Percentiles rank a stretch among this genome's conserved stretches.
Conservation (phyloP, 2,888 invertebrate genomes). For the Carpatolechia fugitivella region DNA sequence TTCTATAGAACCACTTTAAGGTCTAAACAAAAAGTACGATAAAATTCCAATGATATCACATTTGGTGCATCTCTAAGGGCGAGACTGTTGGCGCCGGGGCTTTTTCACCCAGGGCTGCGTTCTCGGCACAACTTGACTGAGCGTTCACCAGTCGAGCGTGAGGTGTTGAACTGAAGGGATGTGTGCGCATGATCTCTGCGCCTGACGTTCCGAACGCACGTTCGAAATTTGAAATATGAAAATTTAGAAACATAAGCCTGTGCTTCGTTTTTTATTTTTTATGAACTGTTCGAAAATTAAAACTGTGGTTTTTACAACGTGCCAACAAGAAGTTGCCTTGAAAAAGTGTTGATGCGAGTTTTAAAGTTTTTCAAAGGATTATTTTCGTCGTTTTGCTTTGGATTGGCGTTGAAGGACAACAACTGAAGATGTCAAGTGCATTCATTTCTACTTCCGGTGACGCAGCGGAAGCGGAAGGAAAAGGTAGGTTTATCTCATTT, state of each 20-base stretch:
- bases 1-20: constrained; percentile 7
- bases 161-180: constrained; percentile 41
- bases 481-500: constrained; percentile 50
- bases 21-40: constrained; percentile 38
- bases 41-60: constrained; percentile 44
- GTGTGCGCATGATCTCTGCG: constrained; percentile 30
- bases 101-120: constrained; percentile 65
- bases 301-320: constrained; percentile 57
- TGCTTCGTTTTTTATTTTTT: constrained; percentile 2
- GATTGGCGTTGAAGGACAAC: constrained; percentile 31
- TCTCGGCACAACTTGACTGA: constrained; percentile 49
- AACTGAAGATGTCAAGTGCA: constrained; percentile 59
- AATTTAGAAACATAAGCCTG: constrained; percentile 15
- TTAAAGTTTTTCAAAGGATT: constrained; percentile 38
- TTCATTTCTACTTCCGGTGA: constrained; percentile 50
- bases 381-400: constrained; percentile 35
- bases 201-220: constrained; percentile 19
- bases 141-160: constrained; percentile 55
- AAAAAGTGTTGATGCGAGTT: constrained; percentile 37
- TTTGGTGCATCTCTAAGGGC: constrained; percentile 72
- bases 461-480: constrained; percentile 53
- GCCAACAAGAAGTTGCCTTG: constrained; percentile 43
- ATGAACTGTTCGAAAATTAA: constrained; percentile 16
- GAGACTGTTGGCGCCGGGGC: constrained; percentile 75
- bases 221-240: constrained; percentile 27